A percentile compares a stretch with the other conserved stretches of the same genome.
Conservation (phyloP, 1,140 invertebrate species). For the Zaprionus davidi region DNA sequence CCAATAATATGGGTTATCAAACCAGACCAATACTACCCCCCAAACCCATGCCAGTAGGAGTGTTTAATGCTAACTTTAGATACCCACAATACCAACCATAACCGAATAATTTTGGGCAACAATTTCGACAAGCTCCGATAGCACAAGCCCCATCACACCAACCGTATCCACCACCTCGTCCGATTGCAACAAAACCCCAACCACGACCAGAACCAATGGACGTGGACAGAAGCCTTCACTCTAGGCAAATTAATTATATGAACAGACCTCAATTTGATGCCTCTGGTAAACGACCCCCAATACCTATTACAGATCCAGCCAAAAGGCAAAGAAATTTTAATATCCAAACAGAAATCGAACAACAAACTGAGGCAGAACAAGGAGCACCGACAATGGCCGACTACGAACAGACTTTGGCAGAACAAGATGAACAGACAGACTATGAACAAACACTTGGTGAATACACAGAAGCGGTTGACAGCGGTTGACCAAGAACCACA, state of each 20-base stretch:
- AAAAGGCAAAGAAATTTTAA: constrained; percentile 19
- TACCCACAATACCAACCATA: too few species aligned
- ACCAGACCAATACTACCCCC: background rate
- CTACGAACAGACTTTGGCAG: background rate
- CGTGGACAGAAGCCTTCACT: background rate
- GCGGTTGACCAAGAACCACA: background rate
- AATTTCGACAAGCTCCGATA: background rate
- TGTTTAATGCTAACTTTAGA: background rate
- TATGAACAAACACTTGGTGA: background rate
- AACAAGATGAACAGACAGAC: background rate
- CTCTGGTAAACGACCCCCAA: constrained; percentile 9
- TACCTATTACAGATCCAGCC: background rate
- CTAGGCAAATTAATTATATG: constrained; percentile 19
- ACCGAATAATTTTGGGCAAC: background rate
- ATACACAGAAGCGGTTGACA: background rate
- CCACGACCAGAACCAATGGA: constrained; percentile 1
- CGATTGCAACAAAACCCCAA: constrained; percentile 1
- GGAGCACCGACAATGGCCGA: constrained; percentile 6
- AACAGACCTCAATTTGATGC: constrained; percentile 7
- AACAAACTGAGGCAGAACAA: constrained; percentile 1
- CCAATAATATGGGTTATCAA: background rate
- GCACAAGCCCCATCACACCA: background rate
- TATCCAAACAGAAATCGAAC: constrained; percentile 11
- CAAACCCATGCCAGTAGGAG: background rate
- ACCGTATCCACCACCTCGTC: background rate